A percentile compares a stretch with the other conserved stretches of the same genome.
These are phyloP conservation scores for Xiphorhynchus elegans DNA, from an alignment of 2,113 vertebrate genomes.

Conservation along the genomic window DNA sequence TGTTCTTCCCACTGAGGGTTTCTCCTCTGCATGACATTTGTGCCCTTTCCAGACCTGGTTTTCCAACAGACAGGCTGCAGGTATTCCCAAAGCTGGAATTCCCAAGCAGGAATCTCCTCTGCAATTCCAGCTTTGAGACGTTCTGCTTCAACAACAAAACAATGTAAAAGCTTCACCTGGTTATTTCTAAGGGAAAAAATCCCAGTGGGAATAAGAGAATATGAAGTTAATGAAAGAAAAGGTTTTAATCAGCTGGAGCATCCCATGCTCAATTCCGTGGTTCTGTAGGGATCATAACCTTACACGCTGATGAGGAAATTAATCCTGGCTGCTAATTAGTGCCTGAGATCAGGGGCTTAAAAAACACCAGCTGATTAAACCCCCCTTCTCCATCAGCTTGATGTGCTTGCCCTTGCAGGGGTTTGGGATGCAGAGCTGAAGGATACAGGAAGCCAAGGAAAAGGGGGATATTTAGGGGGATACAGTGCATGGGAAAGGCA, in stretches of 20 bases:
- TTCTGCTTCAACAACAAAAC: background rate
- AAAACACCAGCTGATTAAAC: conserved; percentile 12
- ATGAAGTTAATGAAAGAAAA: background rate
- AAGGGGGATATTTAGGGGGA: background rate
- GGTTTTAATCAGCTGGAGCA: background rate
- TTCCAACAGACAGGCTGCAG: background rate
- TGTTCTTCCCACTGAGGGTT: no score
- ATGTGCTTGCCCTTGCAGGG: background rate
- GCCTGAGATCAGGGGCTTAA: background rate
- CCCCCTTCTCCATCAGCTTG: background rate
- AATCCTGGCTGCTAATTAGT: conserved; percentile 8
- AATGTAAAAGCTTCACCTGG: background rate
- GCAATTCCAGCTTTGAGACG: background rate
- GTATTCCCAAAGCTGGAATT: background rate
- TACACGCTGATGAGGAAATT: background rate
- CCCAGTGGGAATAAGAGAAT: background rate
- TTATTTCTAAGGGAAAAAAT: background rate
- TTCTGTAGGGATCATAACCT: background rate
- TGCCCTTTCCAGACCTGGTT: background rate
- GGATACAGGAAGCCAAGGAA: background rate
- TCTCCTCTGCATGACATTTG: no score
- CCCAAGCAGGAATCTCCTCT: background rate
- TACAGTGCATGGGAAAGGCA: no score
- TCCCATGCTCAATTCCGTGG: background rate
- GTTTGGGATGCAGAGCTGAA: background rate